Evolutionary conservation across 2,797 vertebrate genomes (phyloP).

Genomic region (Enteromius argenteus): DNA sequence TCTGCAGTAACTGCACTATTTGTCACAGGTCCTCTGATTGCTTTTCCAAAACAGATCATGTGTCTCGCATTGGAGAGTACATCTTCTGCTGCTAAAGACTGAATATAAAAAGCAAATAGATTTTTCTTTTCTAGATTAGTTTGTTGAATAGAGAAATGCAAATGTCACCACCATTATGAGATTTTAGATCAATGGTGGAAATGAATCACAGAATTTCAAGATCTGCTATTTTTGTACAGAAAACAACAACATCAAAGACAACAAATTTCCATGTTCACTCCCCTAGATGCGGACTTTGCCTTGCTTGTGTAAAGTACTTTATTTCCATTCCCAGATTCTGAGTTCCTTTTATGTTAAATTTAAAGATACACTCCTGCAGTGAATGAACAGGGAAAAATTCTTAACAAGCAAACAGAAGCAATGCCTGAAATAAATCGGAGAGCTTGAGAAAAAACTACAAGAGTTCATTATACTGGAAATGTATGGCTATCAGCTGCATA

Average conservation of each 20-base stretch:
- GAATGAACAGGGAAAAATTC: neutral
- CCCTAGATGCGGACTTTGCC: neutral
- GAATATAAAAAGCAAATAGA: constrained; percentile 14
- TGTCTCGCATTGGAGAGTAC: neutral
- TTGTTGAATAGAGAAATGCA: neutral
- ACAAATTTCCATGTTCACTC: neutral
- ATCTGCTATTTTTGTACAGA: neutral
- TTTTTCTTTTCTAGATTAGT: neutral
- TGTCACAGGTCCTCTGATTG: constrained; percentile 40
- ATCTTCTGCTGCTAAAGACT: constrained; percentile 21
- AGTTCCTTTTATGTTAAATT: constrained; percentile 34
- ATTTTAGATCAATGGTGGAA: neutral
- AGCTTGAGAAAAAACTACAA: constrained; percentile 3
- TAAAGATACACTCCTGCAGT: constrained; percentile 14
- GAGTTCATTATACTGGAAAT: neutral
- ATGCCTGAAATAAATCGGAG: constrained; percentile 1
- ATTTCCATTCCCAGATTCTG: constrained; percentile 9
- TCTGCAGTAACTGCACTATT: constrained; percentile 14
- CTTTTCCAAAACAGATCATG: constrained; percentile 44
- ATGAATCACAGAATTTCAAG: neutral
- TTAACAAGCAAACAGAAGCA: constrained; percentile 22
- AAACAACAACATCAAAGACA: constrained; percentile 1
- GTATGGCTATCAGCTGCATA: neutral
- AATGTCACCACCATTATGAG: neutral
- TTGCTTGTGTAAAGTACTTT: neutral